These are phyloP conservation scores for Drosophila paulistorum DNA, from an alignment of 1,140 invertebrate species.

Conservation along the genomic window DNA sequence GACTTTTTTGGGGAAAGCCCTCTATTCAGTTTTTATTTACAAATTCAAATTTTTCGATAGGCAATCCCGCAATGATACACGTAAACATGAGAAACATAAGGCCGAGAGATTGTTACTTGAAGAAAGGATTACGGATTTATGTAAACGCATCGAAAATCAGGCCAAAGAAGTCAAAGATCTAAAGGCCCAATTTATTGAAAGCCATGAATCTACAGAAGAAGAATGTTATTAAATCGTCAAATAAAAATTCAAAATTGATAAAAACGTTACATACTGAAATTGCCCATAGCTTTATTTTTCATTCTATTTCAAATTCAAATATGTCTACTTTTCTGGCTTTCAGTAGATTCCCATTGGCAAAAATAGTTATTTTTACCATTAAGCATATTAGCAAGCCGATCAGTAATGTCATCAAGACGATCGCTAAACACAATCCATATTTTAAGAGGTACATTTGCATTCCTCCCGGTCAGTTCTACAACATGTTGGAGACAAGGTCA, in stretches of 20 bases:
- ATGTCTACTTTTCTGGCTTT: slow-evolving; percentile 41
- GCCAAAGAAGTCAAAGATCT: slow-evolving; percentile 29
- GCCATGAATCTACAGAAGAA: not conserved
- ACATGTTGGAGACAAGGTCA: slow-evolving; percentile 41
- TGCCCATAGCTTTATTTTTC: not conserved
- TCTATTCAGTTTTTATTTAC: not conserved
- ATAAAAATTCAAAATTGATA: not conserved
- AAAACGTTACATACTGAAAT: not conserved
- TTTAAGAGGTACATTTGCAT: slow-evolving; percentile 35
- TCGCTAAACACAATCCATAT: slow-evolving; percentile 29
- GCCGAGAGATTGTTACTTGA: slow-evolving; percentile 10
- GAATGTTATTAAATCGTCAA: not conserved
- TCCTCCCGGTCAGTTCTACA: slow-evolving; percentile 45
- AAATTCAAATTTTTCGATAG: slow-evolving; percentile 10
- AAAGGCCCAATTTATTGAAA: not conserved
- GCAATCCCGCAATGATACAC: slow-evolving; percentile 30
- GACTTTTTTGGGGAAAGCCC: not conserved
- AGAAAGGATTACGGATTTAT: slow-evolving; percentile 18
- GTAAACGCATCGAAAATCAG: slow-evolving; percentile 30
- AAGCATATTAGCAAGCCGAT: slow-evolving; percentile 42
- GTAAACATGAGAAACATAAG: slow-evolving; percentile 22
- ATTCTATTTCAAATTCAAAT: slow-evolving; percentile 4
- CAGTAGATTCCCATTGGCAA: slow-evolving; percentile 45
- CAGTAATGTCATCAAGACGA: slow-evolving; percentile 9
- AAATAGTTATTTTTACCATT: slow-evolving; percentile 40